A percentile compares a stretch with the other conserved stretches of the same genome.
Evolutionary conservation across 2,113 vertebrate genomes (phyloP).

Genomic region (Tetraodon nigroviridis): DNA sequence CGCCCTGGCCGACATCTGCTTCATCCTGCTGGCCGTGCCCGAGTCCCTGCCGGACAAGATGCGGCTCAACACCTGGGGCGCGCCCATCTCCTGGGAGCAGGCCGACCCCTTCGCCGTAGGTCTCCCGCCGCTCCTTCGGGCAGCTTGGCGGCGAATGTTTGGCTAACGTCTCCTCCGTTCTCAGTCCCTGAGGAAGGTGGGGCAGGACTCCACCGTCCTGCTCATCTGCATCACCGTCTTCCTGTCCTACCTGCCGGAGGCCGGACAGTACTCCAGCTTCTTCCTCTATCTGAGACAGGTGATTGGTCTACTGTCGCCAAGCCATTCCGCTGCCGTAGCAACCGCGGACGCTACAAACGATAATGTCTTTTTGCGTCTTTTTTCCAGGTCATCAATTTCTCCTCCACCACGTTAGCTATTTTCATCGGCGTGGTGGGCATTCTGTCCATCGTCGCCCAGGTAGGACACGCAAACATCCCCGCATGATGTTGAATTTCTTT

Average conservation of each 20-base stretch:
- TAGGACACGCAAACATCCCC: slow-evolving; percentile 45
- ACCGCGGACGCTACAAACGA: neutral
- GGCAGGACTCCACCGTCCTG: slow-evolving; percentile 85
- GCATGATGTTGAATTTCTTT: neutral
- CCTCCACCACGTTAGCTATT: slow-evolving; percentile 84
- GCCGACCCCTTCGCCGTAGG: slow-evolving; percentile 92
- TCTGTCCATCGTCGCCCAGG: slow-evolving; percentile 93
- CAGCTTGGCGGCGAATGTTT: no score
- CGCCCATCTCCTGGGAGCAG: slow-evolving; percentile 90
- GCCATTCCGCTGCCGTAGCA: no score
- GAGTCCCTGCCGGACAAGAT: slow-evolving; percentile 92
- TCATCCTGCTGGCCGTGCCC: slow-evolving; percentile 86
- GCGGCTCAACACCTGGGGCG: slow-evolving; percentile 82
- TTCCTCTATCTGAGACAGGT: slow-evolving; percentile 95
- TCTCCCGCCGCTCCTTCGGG: neutral
- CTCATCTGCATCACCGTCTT: slow-evolving; percentile 91
- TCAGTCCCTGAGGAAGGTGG: slow-evolving; percentile 89
- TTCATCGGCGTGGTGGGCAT: slow-evolving; percentile 95
- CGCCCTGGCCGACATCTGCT: slow-evolving; percentile 84
- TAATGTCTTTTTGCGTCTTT: slow-evolving; percentile 1
- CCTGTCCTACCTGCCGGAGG: slow-evolving; percentile 92
- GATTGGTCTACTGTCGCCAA: neutral
- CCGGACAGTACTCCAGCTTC: slow-evolving; percentile 96
- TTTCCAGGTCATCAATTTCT: slow-evolving; percentile 87
- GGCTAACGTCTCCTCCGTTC: neutral